These are phyloP conservation scores for Takifugu bimaculatus DNA, from an alignment of 2,113 vertebrate species.

Conservation along the genomic window DNA sequence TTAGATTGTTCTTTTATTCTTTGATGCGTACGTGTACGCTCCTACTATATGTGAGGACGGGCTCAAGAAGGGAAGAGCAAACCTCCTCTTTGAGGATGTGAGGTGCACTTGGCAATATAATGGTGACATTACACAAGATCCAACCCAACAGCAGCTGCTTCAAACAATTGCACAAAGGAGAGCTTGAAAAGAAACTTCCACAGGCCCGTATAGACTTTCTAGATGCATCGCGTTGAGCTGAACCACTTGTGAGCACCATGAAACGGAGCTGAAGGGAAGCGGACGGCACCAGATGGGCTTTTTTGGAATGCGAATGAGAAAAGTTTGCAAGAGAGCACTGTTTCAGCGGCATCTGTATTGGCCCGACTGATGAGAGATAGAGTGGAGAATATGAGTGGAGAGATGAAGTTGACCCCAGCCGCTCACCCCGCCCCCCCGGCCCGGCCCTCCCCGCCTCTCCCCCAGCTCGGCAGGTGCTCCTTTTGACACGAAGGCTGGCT, in stretches of 20 bases:
- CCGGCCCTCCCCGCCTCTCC: conserved; percentile 24
- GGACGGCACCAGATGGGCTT: conserved; percentile 64
- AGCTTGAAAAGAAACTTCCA: not conserved
- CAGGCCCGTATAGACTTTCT: conserved; percentile 17
- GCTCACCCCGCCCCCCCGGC: conserved; percentile 68
- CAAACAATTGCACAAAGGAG: not conserved
- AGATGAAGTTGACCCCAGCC: conserved; percentile 73
- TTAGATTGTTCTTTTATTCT: too few relatives aligned
- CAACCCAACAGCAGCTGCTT: conserved; percentile 13
- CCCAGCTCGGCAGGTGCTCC: conserved; percentile 55
- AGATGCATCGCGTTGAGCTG: conserved; percentile 38
- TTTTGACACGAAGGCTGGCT: conserved; percentile 67
- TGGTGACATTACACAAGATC: conserved; percentile 20
- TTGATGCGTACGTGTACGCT: too few relatives aligned
- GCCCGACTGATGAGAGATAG: conserved; percentile 71
- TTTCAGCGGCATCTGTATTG: conserved; percentile 46
- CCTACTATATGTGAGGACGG: too few relatives aligned
- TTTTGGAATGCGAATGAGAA: conserved; percentile 68
- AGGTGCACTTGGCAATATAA: conserved; percentile 11
- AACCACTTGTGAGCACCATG: conserved; percentile 35
- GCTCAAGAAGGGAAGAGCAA: too few relatives aligned
- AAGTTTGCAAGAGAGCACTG: conserved; percentile 45
- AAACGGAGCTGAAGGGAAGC: conserved; percentile 56
- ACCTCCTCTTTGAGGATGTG: not conserved
- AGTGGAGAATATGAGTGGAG: conserved; percentile 66